A percentile compares a stretch with the other conserved stretches of the same genome.
Conservation (phyloP, 2,797 vertebrate species). For the Helostoma temminkii region DNA sequence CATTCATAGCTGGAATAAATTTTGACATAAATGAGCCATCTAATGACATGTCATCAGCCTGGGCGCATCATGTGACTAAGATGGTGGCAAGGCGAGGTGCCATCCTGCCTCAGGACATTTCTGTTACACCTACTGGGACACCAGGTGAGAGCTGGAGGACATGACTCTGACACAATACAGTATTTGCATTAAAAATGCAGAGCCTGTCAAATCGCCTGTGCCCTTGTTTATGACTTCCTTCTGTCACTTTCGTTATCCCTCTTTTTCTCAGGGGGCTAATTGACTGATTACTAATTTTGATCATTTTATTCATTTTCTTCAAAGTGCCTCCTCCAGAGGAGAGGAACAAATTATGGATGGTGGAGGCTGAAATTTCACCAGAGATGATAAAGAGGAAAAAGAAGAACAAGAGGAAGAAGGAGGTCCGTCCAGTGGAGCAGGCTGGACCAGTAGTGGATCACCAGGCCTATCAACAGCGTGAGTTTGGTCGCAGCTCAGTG, state of each 20-base stretch:
- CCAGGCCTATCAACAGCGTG: constrained; percentile 42
- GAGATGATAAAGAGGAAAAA: constrained; percentile 93
- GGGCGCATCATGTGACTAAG: constrained; percentile 98
- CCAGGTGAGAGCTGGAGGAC: constrained; percentile 84
- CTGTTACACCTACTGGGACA: constrained; percentile 92
- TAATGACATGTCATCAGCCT: constrained; percentile 94
- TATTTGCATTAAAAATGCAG: neutral
- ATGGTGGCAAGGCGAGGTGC: constrained; percentile 98
- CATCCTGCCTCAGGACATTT: constrained; percentile 97
- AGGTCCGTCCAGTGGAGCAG: constrained; percentile 76
- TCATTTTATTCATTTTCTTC: neutral
- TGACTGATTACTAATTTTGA: neutral
- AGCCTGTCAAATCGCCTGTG: neutral
- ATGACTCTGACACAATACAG: neutral
- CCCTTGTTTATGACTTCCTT: neutral
- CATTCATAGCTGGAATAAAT: constrained; percentile 90
- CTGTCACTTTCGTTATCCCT: neutral
- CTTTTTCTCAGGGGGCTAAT: neutral
- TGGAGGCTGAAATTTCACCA: constrained; percentile 91
- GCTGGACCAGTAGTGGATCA: constrained; percentile 46
- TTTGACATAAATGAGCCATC: constrained; percentile 96
- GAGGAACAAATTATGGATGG: constrained; percentile 91
- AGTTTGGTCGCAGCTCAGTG: constrained; percentile 83
- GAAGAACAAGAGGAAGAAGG: constrained; percentile 91
- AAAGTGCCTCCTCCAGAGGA: constrained; percentile 92